Percentiles rank a stretch among this genome's conserved stretches.
phyloP scores from a whole-genome alignment of 2,888 invertebrate genomes.

The Rhorus exstirpatorius region DNA sequence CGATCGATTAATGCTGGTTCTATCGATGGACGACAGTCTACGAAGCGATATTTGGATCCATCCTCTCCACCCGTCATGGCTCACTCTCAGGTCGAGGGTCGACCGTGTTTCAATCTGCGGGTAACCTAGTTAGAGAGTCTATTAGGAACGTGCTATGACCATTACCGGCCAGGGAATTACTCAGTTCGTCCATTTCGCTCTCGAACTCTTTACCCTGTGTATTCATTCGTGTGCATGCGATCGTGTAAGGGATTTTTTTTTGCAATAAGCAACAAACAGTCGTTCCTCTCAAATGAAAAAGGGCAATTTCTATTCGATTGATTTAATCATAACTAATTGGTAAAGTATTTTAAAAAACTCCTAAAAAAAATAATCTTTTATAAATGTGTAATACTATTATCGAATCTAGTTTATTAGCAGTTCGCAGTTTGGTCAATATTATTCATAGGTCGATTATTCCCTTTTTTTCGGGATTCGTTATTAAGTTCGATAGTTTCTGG shows the following conservation, averaged over 20 bases:
- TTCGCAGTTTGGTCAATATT: background rate
- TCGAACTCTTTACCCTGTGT: slow-evolving; percentile 57
- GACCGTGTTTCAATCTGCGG: slow-evolving; percentile 73
- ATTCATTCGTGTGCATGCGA: slow-evolving; percentile 1
- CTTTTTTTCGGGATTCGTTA: background rate
- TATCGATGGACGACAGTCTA: slow-evolving; percentile 56
- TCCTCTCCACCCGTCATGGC: slow-evolving; percentile 37
- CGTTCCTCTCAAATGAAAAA: background rate
- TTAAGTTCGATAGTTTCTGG: slow-evolving; percentile 24
- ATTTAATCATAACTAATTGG: background rate
- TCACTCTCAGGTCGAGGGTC: slow-evolving; percentile 56
- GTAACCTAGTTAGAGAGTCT: slow-evolving; percentile 79
- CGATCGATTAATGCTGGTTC: slow-evolving; percentile 55
- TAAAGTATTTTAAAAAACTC: slow-evolving; percentile 23
- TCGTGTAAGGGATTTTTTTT: slow-evolving; percentile 25
- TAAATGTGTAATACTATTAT: background rate
- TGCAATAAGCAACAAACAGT: slow-evolving; percentile 3
- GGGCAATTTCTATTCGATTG: slow-evolving; percentile 3
- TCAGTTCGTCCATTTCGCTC: slow-evolving; percentile 75
- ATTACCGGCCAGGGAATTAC: slow-evolving; percentile 79
- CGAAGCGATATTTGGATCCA: slow-evolving; percentile 59
- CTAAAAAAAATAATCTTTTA: background rate
- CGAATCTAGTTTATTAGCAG: slow-evolving; percentile 8
- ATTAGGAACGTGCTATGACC: slow-evolving; percentile 76
- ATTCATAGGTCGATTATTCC: background rate